Evolutionary conservation across 2,888 invertebrate species (phyloP), one percentile per base, ranked within the genome.

Genomic region (Ecdyonurus torrentis): DNA sequence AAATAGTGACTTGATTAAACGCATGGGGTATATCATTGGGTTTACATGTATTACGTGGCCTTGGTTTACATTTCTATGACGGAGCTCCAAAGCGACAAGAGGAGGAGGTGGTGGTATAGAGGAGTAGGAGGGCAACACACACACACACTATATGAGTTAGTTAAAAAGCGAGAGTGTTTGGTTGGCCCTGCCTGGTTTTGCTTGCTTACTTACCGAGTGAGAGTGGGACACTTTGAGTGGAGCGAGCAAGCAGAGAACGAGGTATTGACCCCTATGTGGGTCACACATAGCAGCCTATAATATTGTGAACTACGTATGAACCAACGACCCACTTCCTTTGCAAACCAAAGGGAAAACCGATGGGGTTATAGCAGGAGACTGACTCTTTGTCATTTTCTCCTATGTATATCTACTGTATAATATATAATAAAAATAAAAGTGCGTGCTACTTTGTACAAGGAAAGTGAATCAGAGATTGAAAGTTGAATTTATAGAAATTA

Each of bases 211-310:
- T 37, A 37, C 37, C 55, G 22, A 55, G 55, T 55, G 55, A 55
- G 55, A 55, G 55, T 55, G 55, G 22, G 55, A n/a, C 55, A 55
- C 55, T 20, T 37, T 15, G 37, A 37, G 5, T 37, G 7, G 37
- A 37, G 37, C 37, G 37, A 37, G n/a, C n/a, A n/a, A n/a, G n/a
- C n/a, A n/a, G n/a, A n/a, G n/a, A 10, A 37, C 37, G 55, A 55
- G 55, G 7, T 55, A 55, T 55, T 55, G 55, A 55, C 55, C 55
- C 55, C 55, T n/a, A 55, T 55, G 55, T 55, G n/a, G 55, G 55
- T 55, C 55, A 22, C 55, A 22, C 55, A 37, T 10, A 37, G 37
- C 37, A 37, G 37, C 37, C 37, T 37, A 37, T 37, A 37, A 37
- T 37, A 37, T 37, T 37, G 37, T 15, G 7, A 10, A 15, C 37